Evolutionary conservation across 2,888 invertebrate genomes (phyloP).

Genomic region (Glaucopsyche alexis): DNA sequence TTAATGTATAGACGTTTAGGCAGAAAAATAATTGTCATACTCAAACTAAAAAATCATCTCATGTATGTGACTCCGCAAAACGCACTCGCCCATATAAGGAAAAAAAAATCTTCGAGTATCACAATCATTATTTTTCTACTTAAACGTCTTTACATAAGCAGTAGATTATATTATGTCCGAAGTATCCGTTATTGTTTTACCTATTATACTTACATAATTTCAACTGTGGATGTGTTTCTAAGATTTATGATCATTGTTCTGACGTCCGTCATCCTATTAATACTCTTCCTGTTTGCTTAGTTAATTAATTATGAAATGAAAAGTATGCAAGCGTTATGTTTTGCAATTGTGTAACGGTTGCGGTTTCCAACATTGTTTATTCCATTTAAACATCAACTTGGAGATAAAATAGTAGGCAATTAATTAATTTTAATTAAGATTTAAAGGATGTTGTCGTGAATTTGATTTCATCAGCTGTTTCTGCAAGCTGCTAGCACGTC

Average conservation of each 20-base stretch:
- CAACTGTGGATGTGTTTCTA: slow-evolving; percentile 6
- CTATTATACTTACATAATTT: too few species aligned
- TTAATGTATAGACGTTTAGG: too few species aligned
- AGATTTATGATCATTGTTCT: slow-evolving; percentile 16
- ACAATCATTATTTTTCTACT: too few species aligned
- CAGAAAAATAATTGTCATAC: too few species aligned
- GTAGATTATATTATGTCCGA: too few species aligned
- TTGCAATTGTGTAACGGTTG: background rate
- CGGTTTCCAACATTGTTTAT: background rate
- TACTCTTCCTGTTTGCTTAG: background rate
- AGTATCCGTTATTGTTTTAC: too few species aligned
- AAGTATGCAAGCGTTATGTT: background rate
- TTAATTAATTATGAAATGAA: slow-evolving; percentile 13
- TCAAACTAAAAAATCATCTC: too few species aligned
- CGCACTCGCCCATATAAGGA: too few species aligned
- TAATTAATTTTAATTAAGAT: background rate
- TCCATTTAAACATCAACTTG: background rate
- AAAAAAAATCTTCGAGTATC: too few species aligned
- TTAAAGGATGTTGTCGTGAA: background rate
- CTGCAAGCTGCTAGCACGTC: background rate
- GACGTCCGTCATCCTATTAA: slow-evolving; percentile 14
- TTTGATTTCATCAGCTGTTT: background rate
- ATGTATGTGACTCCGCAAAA: too few species aligned
- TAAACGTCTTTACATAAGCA: too few species aligned
- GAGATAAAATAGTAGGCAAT: background rate